A percentile compares a stretch with the other conserved stretches of the same genome.
These are phyloP conservation scores for Tholera decimalis DNA, from an alignment of 2,888 invertebrate species.

Conservation along the genomic window DNA sequence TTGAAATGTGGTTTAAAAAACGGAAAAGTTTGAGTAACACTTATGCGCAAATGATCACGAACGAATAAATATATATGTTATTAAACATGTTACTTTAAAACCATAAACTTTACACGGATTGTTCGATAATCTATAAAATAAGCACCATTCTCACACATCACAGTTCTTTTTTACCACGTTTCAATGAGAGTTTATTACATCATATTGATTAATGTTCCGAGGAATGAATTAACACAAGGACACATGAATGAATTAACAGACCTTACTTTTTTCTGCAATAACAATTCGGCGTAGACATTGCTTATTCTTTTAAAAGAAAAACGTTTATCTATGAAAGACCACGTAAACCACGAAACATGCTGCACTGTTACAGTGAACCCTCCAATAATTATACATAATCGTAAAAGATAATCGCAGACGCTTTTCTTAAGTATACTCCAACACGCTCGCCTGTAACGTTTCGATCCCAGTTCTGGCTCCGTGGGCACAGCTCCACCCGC, in stretches of 20 bases:
- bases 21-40: not conserved
- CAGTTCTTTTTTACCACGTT: not conserved
- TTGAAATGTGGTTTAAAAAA: not conserved
- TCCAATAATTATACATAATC: conserved; percentile 30
- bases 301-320: not conserved
- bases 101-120: no score
- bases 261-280: not conserved
- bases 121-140: no score
- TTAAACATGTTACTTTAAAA: no score
- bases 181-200: not conserved
- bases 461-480: conserved; percentile 30
- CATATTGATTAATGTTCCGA: not conserved
- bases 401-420: conserved; percentile 27
- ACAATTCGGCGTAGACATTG: not conserved
- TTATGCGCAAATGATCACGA: no score
- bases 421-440: conserved; percentile 30
- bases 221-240: not conserved
- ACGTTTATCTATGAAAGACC: not conserved
- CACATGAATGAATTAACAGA: not conserved
- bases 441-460: conserved; percentile 41
- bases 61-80: no score
- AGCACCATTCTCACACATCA: no score
- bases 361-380: conserved; percentile 2
- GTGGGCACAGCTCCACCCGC: conserved; percentile 53
- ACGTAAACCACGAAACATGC: conserved; percentile 6